Conservation (phyloP, 2,113 vertebrate genomes). For the Eublepharis macularius region DNA sequence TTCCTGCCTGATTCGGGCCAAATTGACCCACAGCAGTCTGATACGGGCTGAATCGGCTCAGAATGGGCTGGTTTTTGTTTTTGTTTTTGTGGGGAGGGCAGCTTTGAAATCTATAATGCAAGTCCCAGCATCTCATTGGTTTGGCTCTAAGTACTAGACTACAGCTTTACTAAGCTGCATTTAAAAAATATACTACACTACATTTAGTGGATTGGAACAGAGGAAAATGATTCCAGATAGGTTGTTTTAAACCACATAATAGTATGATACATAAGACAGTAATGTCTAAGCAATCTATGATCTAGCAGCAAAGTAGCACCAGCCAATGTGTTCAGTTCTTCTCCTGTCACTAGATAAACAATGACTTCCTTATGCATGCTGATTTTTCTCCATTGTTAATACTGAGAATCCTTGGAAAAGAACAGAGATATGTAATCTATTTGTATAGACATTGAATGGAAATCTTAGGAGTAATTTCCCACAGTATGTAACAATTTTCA, state of each 20-base stretch:
- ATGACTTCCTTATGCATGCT: not conserved
- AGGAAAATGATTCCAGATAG: not conserved
- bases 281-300: not conserved
- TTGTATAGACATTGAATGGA: not conserved
- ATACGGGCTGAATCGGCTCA: no score
- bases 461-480: not conserved
- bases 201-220: not conserved
- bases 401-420: constrained; percentile 18
- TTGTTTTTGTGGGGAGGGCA: no score
- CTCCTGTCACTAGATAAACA: not conserved
- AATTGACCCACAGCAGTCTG: no score
- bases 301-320: not conserved
- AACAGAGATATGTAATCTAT: not conserved
- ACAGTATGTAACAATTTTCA: not conserved
- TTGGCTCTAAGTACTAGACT: no score
- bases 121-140: no score
- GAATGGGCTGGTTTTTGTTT: no score
- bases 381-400: not conserved
- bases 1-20: no score
- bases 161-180: not conserved
- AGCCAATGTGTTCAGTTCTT: not conserved
- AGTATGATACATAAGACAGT: not conserved
- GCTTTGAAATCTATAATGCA: no score
- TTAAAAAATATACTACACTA: not conserved
- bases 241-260: not conserved